Evolutionary conservation across 1,140 invertebrate genomes (phyloP).

Genomic region (Drosophila novamexicana): DNA sequence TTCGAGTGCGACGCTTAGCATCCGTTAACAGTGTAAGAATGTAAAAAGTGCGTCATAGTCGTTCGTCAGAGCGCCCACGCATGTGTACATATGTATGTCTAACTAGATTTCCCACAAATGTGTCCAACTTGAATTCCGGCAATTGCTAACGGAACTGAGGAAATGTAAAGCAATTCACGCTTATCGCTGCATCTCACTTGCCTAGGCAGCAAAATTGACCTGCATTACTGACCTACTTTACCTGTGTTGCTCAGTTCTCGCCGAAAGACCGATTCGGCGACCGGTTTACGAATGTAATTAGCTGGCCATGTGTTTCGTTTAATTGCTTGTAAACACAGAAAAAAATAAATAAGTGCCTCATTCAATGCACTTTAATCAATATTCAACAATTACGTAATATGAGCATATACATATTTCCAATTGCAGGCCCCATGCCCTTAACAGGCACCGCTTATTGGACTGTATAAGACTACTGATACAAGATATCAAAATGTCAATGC

Average conservation of each 20-base stretch:
- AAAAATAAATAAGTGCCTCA: constrained; percentile 2
- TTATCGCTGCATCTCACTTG: not conserved
- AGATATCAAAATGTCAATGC: constrained; percentile 27
- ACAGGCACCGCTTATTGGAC: constrained; percentile 6
- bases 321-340: constrained; percentile 11
- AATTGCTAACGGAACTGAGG: constrained; percentile 4
- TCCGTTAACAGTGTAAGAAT: constrained; percentile 49
- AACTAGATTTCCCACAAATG: constrained; percentile 5
- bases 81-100: constrained; percentile 8
- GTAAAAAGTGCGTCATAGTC: not conserved
- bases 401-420: not conserved
- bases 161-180: constrained; percentile 2
- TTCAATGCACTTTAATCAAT: constrained; percentile 21
- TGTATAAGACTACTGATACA: constrained; percentile 10
- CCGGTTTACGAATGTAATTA: constrained; percentile 65
- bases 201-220: not conserved
- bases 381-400: constrained; percentile 25
- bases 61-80: not conserved
- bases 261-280: constrained; percentile 14
- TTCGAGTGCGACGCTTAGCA: constrained; percentile 12
- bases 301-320: constrained; percentile 21
- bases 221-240: constrained; percentile 72
- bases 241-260: constrained; percentile 34
- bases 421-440: not conserved
- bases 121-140: not conserved